A percentile compares a stretch with the other conserved stretches of the same genome.
phyloP scores from a whole-genome alignment of 2,113 vertebrate species.

The Erythrocercus mccallii region DNA sequence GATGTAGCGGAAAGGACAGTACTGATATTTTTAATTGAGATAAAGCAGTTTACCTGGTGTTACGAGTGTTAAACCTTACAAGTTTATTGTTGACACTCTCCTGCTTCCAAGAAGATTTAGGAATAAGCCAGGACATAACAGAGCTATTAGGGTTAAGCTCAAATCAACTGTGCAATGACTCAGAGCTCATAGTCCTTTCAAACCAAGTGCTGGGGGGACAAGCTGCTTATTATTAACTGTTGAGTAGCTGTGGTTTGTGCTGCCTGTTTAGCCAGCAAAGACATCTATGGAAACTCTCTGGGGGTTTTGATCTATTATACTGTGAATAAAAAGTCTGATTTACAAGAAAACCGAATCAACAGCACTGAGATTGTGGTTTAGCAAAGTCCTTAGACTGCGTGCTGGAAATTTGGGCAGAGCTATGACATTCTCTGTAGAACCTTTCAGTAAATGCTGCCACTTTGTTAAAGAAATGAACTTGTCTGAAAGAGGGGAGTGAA shows the following conservation, averaged over 20 bases:
- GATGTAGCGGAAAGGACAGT: slow-evolving; percentile 28
- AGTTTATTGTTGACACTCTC: slow-evolving; percentile 27
- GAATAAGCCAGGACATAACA: slow-evolving; percentile 30
- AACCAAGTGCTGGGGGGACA: slow-evolving; percentile 24
- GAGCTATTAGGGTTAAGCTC: slow-evolving; percentile 59
- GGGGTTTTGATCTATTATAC: neutral
- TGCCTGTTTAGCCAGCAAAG: neutral
- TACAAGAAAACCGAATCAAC: neutral
- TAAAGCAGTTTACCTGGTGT: slow-evolving; percentile 31
- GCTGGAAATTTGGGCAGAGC: neutral
- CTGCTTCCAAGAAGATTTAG: slow-evolving; percentile 47
- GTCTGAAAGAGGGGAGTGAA: neutral
- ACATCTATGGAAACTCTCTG: neutral
- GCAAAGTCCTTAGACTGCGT: neutral
- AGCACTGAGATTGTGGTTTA: neutral
- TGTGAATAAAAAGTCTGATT: neutral
- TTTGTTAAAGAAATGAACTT: neutral
- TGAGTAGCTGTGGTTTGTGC: neutral
- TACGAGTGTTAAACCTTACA: neutral
- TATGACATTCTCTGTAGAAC: neutral
- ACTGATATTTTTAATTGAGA: slow-evolving; percentile 3
- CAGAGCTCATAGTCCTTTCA: slow-evolving; percentile 53
- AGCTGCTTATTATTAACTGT: slow-evolving; percentile 43
- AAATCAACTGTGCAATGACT: slow-evolving; percentile 53
- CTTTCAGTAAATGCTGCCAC: neutral